Percentiles rank a stretch among this genome's conserved stretches.
Evolutionary conservation across 2,888 invertebrate species (phyloP).

Genomic region (Ypsolopha scabrella): DNA sequence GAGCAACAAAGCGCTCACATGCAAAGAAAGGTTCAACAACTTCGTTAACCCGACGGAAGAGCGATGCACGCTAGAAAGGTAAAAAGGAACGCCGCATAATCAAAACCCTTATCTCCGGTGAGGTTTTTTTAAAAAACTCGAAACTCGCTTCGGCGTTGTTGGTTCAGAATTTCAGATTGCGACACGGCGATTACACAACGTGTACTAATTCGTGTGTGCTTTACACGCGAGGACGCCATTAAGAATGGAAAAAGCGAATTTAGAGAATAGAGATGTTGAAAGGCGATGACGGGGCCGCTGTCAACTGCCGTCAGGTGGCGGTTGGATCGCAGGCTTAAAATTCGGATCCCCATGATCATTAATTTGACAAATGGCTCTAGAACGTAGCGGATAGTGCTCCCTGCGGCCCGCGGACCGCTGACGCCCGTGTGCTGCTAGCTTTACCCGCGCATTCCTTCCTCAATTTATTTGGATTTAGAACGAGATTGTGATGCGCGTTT

Average conservation of each 20-base stretch:
- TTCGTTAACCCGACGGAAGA: slow-evolving; percentile 15
- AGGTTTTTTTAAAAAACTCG: slow-evolving; percentile 29
- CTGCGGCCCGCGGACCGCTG: not conserved
- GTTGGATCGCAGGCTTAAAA: slow-evolving; percentile 27
- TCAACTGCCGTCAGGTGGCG: slow-evolving; percentile 18
- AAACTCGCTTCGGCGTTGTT: slow-evolving; percentile 35
- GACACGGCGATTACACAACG: slow-evolving; percentile 37
- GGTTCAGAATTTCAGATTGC: slow-evolving; percentile 30
- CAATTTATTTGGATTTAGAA: slow-evolving; percentile 28
- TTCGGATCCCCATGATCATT: slow-evolving; percentile 50
- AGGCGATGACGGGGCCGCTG: not conserved
- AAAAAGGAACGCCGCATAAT: slow-evolving; percentile 28
- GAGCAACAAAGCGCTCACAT: not conserved
- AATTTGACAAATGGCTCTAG: slow-evolving; percentile 54
- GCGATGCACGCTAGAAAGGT: slow-evolving; percentile 27
- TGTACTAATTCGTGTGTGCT: slow-evolving; percentile 41
- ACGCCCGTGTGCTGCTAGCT: slow-evolving; percentile 23
- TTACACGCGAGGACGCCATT: slow-evolving; percentile 49
- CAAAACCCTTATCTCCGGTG: slow-evolving; percentile 34
- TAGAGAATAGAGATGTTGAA: not conserved
- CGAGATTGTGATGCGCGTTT: slow-evolving; percentile 18
- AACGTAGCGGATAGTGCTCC: slow-evolving; percentile 22
- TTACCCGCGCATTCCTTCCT: slow-evolving; percentile 24
- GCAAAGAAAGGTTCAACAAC: slow-evolving; percentile 9
- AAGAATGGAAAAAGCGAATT: slow-evolving; percentile 13